A percentile compares a stretch with the other conserved stretches of the same genome.
Evolutionary conservation across 2,888 invertebrate genomes (phyloP).

Genomic region (Synergus umbraculus): DNA sequence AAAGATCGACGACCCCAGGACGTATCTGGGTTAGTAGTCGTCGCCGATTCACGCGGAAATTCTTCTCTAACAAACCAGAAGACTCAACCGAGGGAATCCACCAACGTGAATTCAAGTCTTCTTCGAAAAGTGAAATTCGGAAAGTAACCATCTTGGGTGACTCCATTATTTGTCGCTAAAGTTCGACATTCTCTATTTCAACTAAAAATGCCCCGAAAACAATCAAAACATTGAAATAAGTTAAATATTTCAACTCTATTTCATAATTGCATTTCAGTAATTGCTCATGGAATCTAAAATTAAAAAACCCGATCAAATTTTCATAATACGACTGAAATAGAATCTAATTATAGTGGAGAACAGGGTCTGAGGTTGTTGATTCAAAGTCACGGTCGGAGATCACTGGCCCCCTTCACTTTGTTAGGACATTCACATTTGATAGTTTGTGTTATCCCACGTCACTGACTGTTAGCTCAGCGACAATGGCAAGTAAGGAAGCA

Average conservation of each 20-base stretch:
- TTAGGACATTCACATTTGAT: constrained; percentile 27
- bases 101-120: constrained; percentile 55
- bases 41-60: constrained; percentile 76
- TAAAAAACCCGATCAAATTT: background rate
- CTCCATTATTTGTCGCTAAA: background rate
- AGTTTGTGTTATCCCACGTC: constrained; percentile 12
- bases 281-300: background rate
- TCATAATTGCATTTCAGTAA: background rate
- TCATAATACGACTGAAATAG: background rate
- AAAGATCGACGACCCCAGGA: constrained; percentile 75
- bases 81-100: constrained; percentile 59
- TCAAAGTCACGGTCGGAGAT: constrained; percentile 39
- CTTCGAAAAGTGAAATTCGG: constrained; percentile 70
- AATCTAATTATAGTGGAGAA: constrained; percentile 1
- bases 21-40: constrained; percentile 77
- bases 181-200: background rate
- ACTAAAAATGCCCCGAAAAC: background rate
- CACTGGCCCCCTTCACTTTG: constrained; percentile 11
- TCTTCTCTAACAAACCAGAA: constrained; percentile 70
- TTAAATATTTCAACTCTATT: background rate
- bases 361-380: background rate
- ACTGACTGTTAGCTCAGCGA: constrained; percentile 23
- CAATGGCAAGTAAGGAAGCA: constrained; percentile 5
- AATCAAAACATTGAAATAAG: background rate
- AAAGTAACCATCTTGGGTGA: constrained; percentile 37